Percentiles rank a stretch among this genome's conserved stretches.
These are phyloP conservation scores for Apodemia zela DNA, from an alignment of 2,888 invertebrate species.

Conservation along the genomic window DNA sequence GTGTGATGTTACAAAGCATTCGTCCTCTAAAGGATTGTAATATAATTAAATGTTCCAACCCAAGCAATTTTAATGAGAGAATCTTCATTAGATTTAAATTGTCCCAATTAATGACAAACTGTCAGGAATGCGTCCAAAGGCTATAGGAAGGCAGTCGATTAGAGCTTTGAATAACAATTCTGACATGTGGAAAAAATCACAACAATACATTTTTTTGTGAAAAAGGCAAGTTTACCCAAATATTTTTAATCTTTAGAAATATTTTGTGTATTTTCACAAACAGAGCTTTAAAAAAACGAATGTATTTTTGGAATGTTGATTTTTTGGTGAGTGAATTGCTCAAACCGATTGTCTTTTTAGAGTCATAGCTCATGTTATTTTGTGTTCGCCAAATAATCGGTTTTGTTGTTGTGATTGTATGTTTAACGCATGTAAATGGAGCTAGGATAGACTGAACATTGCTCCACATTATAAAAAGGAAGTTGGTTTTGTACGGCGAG, in stretches of 20 bases:
- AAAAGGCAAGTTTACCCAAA: background rate
- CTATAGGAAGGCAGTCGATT: background rate
- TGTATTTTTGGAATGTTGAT: background rate
- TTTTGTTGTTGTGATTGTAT: conserved; percentile 13
- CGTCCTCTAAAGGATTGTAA: too few species aligned
- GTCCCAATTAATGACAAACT: background rate
- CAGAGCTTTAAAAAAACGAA: background rate
- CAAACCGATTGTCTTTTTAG: conserved; percentile 2
- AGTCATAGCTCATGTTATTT: conserved; percentile 10
- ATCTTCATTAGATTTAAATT: too few species aligned
- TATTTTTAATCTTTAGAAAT: conserved; percentile 3
- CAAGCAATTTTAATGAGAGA: too few species aligned
- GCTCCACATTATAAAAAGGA: conserved; percentile 10
- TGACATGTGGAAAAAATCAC: background rate
- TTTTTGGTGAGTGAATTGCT: background rate
- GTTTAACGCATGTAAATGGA: conserved; percentile 5
- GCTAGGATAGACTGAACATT: conserved; percentile 17
- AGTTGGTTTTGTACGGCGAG: background rate
- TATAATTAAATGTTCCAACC: too few species aligned
- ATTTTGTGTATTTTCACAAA: background rate
- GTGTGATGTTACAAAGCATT: too few species aligned
- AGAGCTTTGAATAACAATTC: background rate
- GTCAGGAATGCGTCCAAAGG: background rate
- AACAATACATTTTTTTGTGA: background rate
- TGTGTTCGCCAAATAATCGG: conserved; percentile 16